Percentiles rank a stretch among this genome's conserved stretches.
These are phyloP conservation scores for Koerneria pararmatus DNA, from an alignment of 2,888 invertebrate genomes.

Conservation along the genomic window DNA sequence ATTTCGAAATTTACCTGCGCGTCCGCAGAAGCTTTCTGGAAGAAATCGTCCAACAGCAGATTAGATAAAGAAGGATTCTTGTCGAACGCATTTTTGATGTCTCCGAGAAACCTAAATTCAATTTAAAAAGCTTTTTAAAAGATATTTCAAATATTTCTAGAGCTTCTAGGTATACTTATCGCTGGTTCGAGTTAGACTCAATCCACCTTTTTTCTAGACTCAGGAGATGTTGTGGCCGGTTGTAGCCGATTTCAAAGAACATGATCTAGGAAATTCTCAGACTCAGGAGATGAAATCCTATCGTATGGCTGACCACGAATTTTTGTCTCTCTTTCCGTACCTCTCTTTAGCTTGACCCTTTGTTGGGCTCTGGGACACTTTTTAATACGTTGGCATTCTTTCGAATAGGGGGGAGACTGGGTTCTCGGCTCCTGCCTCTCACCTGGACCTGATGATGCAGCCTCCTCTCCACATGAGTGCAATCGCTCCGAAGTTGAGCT, in stretches of 20 bases:
- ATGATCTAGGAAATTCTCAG: too few relatives aligned
- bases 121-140: conserved; percentile 61
- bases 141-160: conserved; percentile 5
- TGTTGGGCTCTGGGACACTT: too few relatives aligned
- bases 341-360: too few relatives aligned
- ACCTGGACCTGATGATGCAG: conserved; percentile 61
- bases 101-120: conserved; percentile 73
- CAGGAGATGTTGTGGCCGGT: too few relatives aligned
- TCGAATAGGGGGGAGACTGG: background rate
- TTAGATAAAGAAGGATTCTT: conserved; percentile 81
- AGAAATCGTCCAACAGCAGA: conserved; percentile 86
- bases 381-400: too few relatives aligned
- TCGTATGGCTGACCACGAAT: too few relatives aligned
- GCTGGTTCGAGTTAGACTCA: too few relatives aligned
- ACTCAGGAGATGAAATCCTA: too few relatives aligned
- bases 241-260: too few relatives aligned
- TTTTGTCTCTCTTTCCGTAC: too few relatives aligned
- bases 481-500: conserved; percentile 91
- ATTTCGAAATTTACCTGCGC: too few relatives aligned
- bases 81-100: conserved; percentile 87
- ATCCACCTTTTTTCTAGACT: too few relatives aligned
- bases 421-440: conserved; percentile 10
- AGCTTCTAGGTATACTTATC: background rate
- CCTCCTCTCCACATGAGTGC: conserved; percentile 98
- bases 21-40: conserved; percentile 76